A percentile compares a stretch with the other conserved stretches of the same genome.
phyloP scores from a whole-genome alignment of 2,888 invertebrate species.

The Spisula solida region DNA sequence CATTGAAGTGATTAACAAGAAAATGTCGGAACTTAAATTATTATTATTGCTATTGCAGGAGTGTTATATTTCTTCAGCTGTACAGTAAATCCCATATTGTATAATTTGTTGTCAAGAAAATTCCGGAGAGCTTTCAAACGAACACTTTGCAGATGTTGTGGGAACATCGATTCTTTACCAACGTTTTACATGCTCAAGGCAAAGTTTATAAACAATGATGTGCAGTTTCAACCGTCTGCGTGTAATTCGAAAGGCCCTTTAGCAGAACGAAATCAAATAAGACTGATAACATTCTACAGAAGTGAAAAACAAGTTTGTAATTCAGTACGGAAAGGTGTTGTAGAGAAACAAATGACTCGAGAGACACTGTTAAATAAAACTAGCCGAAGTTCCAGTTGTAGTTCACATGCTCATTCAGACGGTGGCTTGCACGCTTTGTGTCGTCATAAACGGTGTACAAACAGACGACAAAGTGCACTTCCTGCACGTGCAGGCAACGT shows the following conservation, averaged over 20 bases:
- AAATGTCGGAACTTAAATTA: neutral
- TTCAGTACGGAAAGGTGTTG: constrained; percentile 28
- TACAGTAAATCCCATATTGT: constrained; percentile 96
- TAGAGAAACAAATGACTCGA: constrained; percentile 69
- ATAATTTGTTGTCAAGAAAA: constrained; percentile 97
- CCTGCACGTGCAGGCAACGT: constrained; percentile 61
- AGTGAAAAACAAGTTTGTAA: constrained; percentile 42
- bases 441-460: constrained; percentile 75
- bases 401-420: constrained; percentile 78
- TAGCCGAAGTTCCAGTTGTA: constrained; percentile 65
- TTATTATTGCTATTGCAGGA: constrained; percentile 88
- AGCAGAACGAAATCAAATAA: constrained; percentile 66
- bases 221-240: constrained; percentile 45
- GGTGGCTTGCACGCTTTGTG: constrained; percentile 76
- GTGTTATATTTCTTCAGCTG: constrained; percentile 97
- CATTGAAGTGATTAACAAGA: neutral
- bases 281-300: constrained; percentile 68
- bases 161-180: constrained; percentile 79
- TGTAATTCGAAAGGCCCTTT: constrained; percentile 53
- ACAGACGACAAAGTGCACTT: constrained; percentile 66
- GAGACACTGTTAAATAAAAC: constrained; percentile 73
- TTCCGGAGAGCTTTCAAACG: constrained; percentile 97
- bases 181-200: constrained; percentile 80
- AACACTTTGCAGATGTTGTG: constrained; percentile 85
- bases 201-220: constrained; percentile 74